phyloP scores from a whole-genome alignment of 2,797 vertebrate species.

The Morus bassanus region DNA sequence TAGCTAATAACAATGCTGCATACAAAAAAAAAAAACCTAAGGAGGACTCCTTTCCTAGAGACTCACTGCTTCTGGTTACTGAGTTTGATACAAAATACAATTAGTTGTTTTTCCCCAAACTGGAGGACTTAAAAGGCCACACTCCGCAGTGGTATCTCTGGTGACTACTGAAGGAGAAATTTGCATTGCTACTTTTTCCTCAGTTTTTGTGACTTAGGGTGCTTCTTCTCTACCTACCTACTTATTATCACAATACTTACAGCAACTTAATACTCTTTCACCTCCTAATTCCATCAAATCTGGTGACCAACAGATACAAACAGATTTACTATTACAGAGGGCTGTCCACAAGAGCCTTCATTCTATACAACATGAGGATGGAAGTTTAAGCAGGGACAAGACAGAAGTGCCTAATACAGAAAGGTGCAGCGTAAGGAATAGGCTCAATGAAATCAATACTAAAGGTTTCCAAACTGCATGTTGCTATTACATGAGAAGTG shows the following conservation, averaged over 20 bases:
- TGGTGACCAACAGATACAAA: not conserved
- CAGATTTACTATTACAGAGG: not conserved
- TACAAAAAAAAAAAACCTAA: not conserved
- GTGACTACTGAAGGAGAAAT: not conserved
- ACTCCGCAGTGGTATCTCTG: not conserved
- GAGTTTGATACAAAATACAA: not conserved
- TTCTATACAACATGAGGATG: rapidly evolving
- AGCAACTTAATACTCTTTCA: not conserved
- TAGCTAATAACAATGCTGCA: not conserved
- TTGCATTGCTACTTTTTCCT: not conserved
- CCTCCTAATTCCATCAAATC: not conserved
- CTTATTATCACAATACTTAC: not conserved
- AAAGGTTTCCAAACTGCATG: not conserved
- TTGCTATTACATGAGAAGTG: not conserved
- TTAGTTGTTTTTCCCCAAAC: not conserved
- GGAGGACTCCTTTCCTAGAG: not conserved
- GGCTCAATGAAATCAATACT: not conserved
- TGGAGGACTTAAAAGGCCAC: not conserved
- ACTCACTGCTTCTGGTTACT: not conserved
- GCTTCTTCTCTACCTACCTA: not conserved
- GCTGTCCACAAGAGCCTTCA: not conserved
- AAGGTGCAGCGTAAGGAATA: not conserved
- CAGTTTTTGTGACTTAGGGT: not conserved
- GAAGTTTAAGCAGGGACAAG: not conserved
- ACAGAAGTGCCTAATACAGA: not conserved